Evolutionary conservation across 2,113 vertebrate genomes (phyloP).

Genomic region (Myrmecophaga tridactyla): DNA sequence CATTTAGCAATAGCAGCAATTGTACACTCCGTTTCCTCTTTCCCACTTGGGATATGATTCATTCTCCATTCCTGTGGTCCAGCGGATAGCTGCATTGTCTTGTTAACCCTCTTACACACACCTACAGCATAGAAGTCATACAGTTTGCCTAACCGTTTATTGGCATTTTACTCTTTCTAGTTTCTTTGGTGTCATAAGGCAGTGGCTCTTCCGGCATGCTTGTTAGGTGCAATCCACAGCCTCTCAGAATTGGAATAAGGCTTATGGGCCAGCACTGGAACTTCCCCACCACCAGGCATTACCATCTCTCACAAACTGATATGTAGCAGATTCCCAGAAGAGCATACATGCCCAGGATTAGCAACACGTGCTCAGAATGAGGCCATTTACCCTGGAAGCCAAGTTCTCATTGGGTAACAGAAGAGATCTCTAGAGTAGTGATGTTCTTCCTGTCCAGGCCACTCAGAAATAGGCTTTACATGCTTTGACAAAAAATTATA

Average conservation of each 20-base stretch:
- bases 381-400: background rate
- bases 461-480: conserved; percentile 18
- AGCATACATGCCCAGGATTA: background rate
- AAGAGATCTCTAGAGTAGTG: background rate
- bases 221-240: background rate
- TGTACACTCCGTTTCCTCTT: conserved; percentile 41
- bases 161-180: background rate
- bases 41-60: conserved; percentile 12
- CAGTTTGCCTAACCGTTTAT: background rate
- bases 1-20: conserved; percentile 30
- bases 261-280: background rate
- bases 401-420: background rate
- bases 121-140: background rate
- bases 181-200: conserved; percentile 9
- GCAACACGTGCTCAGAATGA: background rate
- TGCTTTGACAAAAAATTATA: background rate
- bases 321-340: background rate
- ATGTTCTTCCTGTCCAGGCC: background rate
- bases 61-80: background rate
- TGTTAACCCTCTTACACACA: background rate
- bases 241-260: background rate
- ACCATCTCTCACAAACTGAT: background rate
- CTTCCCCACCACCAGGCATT: background rate
- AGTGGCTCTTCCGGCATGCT: background rate
- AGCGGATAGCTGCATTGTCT: conserved; percentile 18